Evolutionary conservation across 2,113 vertebrate species (phyloP).

Genomic region (Forbesichthys papilliferus): DNA sequence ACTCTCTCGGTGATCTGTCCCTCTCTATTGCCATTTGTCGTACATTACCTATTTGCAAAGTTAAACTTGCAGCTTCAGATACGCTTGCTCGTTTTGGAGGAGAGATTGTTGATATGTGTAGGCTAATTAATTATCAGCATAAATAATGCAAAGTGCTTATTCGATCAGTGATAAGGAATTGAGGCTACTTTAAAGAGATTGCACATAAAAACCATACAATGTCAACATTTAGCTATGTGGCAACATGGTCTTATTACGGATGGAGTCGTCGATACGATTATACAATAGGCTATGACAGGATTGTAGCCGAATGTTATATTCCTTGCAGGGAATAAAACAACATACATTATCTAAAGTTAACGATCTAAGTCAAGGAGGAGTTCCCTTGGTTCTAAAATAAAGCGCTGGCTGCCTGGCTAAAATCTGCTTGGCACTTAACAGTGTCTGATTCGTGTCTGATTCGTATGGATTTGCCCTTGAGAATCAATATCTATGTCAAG

Average conservation of each 20-base stretch:
- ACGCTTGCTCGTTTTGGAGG: conserved; percentile 64
- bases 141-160: conserved; percentile 62
- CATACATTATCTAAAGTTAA: conserved; percentile 27
- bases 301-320: conserved; percentile 57
- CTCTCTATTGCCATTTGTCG: too few relatives aligned
- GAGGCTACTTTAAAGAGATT: conserved; percentile 57
- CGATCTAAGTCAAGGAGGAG: conserved; percentile 14
- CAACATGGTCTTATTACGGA: conserved; percentile 55
- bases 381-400: conserved; percentile 11
- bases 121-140: conserved; percentile 72
- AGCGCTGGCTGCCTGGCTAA: conserved; percentile 8
- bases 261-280: conserved; percentile 49
- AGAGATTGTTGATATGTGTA: conserved; percentile 35
- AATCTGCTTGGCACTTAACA: neutral
- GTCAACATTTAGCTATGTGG: conserved; percentile 66
- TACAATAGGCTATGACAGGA: conserved; percentile 31
- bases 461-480: conserved; percentile 29
- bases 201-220: conserved; percentile 53
- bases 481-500: conserved; percentile 49
- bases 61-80: conserved; percentile 55
- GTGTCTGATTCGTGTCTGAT: conserved; percentile 6
- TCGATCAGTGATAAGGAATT: conserved; percentile 73
- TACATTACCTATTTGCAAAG: conserved; percentile 10
- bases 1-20: too few relatives aligned
- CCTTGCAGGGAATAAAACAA: conserved; percentile 47